Conservation (phyloP, 2,888 invertebrate genomes). For the Rotaria magnacalcarata region DNA sequence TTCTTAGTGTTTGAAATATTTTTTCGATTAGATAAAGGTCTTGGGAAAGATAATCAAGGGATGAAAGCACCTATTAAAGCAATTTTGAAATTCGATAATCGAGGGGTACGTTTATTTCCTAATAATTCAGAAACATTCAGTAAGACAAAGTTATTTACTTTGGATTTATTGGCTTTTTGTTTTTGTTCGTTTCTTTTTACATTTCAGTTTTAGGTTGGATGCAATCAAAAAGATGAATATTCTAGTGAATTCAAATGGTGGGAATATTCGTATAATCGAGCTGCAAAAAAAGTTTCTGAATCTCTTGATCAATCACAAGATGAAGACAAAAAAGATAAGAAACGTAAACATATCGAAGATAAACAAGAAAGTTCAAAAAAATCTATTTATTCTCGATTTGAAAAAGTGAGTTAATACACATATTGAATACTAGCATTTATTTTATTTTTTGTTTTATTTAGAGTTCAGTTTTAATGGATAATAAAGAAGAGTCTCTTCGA, state of each 20-base stretch:
- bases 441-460: not conserved
- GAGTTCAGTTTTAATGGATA: conserved; percentile 23
- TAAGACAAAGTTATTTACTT: too few relatives aligned
- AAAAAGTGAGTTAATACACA: conserved; percentile 3
- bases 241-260: conserved; percentile 73
- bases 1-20: too few relatives aligned
- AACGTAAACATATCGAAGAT: not conserved
- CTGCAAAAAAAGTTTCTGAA: conserved; percentile 67
- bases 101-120: conserved; percentile 50
- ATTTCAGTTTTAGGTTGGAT: conserved; percentile 64
- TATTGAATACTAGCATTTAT: too few relatives aligned
- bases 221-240: conserved; percentile 70
- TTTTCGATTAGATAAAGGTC: conserved; percentile 69
- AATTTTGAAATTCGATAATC: conserved; percentile 72
- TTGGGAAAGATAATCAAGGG: conserved; percentile 76
- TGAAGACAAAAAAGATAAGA: not conserved
- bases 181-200: not conserved
- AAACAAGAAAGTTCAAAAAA: conserved; percentile 38
- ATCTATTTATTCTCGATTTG: conserved; percentile 43
- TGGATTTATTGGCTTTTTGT: too few relatives aligned
- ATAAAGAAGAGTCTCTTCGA: conserved; percentile 32
- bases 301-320: conserved; percentile 47
- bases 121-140: too few relatives aligned
- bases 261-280: conserved; percentile 73
- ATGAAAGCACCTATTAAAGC: conserved; percentile 74